phyloP scores from a whole-genome alignment of 2,797 vertebrate species.

The Coilia nasus region DNA sequence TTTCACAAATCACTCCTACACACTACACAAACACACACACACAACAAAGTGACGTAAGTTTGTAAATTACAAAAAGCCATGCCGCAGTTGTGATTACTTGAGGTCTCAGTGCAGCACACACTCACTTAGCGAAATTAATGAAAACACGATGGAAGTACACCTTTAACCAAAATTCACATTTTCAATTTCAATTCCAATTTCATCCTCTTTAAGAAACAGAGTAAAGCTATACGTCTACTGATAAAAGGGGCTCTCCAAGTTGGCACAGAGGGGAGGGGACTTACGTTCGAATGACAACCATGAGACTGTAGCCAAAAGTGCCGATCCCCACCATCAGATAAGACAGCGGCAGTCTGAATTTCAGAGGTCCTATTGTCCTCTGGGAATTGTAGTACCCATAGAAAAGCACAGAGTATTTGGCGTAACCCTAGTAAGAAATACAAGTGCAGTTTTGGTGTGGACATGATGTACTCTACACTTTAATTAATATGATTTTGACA shows the following conservation, averaged over 20 bases:
- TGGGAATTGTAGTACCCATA: constrained; percentile 96
- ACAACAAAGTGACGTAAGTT: no score
- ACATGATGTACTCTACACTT: no score
- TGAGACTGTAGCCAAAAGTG: constrained; percentile 94
- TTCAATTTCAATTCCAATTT: neutral
- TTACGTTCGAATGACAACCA: constrained; percentile 98
- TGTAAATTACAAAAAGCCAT: no score
- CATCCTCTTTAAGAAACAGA: no score
- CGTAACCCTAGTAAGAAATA: constrained; percentile 83
- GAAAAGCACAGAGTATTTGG: constrained; percentile 94
- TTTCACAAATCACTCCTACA: no score
- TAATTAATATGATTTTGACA: neutral
- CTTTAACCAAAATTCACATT: neutral
- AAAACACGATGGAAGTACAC: no score
- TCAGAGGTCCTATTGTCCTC: constrained; percentile 90
- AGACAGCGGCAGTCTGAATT: constrained; percentile 93
- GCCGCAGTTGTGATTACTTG: no score
- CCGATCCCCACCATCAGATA: constrained; percentile 97
- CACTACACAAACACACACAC: no score
- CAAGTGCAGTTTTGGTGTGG: no score
- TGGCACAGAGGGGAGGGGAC: constrained; percentile 64
- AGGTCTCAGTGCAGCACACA: no score
- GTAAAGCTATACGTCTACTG: no score
- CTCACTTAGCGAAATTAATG: no score
- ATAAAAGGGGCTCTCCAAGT: neutral